These are phyloP conservation scores for Phaonia tiefii DNA, from an alignment of 2,888 invertebrate species.

Conservation along the genomic window DNA sequence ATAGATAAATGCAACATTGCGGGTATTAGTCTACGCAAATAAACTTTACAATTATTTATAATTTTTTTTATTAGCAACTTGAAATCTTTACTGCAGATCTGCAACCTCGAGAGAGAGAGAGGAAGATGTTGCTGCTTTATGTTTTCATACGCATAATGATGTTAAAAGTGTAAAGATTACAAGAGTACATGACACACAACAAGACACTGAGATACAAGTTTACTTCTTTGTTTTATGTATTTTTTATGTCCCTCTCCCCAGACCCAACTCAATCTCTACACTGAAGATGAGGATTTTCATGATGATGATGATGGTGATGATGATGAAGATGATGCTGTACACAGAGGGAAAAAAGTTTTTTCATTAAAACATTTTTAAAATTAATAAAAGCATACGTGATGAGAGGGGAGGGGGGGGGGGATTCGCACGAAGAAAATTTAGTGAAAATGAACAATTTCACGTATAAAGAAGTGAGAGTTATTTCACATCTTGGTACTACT, in stretches of 20 bases:
- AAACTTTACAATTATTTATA: no score
- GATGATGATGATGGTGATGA: constrained; percentile 13
- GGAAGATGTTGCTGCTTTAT: constrained; percentile 20
- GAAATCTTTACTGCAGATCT: constrained; percentile 39
- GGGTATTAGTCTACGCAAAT: no score
- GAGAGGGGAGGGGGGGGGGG: no score
- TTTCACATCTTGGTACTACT: neutral
- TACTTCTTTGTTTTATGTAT: neutral
- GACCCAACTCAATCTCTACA: neutral
- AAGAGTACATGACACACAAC: constrained; percentile 66
- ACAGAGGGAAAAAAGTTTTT: constrained; percentile 28
- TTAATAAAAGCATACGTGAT: constrained; percentile 20
- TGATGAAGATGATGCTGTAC: constrained; percentile 4
- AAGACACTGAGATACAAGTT: constrained; percentile 45
- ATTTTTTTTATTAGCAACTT: constrained; percentile 53
- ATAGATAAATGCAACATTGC: no score
- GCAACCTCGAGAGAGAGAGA: neutral
- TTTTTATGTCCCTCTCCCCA: neutral
- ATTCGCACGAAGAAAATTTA: neutral
- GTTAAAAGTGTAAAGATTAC: constrained; percentile 64
- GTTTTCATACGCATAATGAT: constrained; percentile 33
- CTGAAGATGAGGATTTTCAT: neutral
- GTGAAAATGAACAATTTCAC: constrained; percentile 6
- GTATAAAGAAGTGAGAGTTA: constrained; percentile 9
- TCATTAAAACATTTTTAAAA: constrained; percentile 37